These are phyloP conservation scores for Poliocrania exsul DNA, from an alignment of 2,797 vertebrate species.

Conservation along the genomic window DNA sequence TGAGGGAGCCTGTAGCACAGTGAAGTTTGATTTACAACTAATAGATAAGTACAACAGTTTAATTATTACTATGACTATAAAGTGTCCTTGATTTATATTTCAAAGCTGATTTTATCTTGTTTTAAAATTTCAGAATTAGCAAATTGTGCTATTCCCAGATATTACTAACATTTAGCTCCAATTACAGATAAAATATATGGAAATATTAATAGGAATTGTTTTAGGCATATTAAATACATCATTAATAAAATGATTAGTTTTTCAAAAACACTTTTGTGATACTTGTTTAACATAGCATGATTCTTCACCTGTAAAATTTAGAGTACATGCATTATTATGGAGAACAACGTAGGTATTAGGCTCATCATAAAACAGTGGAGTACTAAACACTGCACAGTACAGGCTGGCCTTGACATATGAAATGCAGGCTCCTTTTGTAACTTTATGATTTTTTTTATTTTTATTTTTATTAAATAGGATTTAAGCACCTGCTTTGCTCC, in stretches of 20 bases:
- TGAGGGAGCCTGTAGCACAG: background rate
- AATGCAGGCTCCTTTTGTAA: slow-evolving; percentile 18
- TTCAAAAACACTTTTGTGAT: background rate
- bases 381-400: background rate
- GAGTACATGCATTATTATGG: background rate
- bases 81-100: background rate
- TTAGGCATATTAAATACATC: background rate
- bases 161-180: background rate
- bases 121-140: background rate
- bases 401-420: background rate
- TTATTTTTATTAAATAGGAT: slow-evolving; percentile 47
- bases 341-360: background rate
- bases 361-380: background rate
- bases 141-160: background rate
- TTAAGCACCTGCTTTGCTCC: slow-evolving; percentile 31
- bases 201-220: background rate
- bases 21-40: background rate
- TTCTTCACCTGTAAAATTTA: background rate
- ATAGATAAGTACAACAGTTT: background rate
- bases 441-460: background rate
- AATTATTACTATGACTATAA: background rate
- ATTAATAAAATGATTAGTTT: background rate
- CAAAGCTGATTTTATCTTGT: background rate
- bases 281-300: background rate
- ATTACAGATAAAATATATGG: background rate